phyloP scores from a whole-genome alignment of 1,140 invertebrate genomes.

The Diorhabda elongata region DNA sequence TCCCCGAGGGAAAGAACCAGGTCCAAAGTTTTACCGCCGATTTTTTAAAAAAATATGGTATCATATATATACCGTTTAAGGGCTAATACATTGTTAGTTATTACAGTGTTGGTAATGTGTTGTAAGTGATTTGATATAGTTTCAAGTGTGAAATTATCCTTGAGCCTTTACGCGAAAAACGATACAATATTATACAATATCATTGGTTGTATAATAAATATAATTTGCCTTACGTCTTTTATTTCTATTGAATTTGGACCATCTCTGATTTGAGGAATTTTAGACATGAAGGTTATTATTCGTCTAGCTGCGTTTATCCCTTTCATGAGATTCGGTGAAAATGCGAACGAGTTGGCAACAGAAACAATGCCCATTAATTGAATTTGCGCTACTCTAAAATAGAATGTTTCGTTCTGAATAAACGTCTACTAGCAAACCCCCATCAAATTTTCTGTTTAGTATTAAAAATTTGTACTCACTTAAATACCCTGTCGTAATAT shows the following conservation, averaged over 20 bases:
- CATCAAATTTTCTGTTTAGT: background rate
- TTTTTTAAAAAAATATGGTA: too few species aligned
- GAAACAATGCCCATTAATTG: constrained; percentile 83
- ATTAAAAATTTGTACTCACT: constrained; percentile 53
- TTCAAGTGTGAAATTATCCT: too few species aligned
- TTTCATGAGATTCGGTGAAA: constrained; percentile 82
- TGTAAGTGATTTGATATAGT: too few species aligned
- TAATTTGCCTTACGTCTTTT: constrained; percentile 34
- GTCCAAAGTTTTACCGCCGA: too few species aligned
- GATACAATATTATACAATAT: too few species aligned
- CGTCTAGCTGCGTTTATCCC: constrained; percentile 75
- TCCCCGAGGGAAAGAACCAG: too few species aligned
- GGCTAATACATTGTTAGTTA: too few species aligned
- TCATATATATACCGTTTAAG: too few species aligned
- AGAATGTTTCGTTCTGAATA: background rate
- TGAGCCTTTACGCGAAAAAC: too few species aligned
- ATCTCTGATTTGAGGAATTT: constrained; percentile 52
- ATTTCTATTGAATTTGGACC: constrained; percentile 26
- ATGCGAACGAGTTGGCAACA: constrained; percentile 79
- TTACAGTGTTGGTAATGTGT: too few species aligned
- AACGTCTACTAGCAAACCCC: background rate
- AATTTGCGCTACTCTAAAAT: constrained; percentile 70
- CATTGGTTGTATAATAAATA: too few species aligned
- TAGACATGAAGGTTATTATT: constrained; percentile 61
- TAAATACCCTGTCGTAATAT: constrained; percentile 71